Evolutionary conservation across 2,888 invertebrate species (phyloP).

Genomic region (Tenthredo mesomela): DNA sequence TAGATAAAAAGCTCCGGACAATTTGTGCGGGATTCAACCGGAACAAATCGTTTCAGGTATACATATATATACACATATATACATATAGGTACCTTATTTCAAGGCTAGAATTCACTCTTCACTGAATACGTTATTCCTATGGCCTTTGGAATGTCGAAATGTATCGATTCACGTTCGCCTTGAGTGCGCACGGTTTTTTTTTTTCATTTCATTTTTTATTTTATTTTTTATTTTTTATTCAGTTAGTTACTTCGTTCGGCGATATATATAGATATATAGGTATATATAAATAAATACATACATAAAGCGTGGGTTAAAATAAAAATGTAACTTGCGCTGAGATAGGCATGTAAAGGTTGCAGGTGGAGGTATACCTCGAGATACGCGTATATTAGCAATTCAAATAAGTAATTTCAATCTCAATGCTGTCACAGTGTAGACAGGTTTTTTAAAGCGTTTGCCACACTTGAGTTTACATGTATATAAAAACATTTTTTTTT

Average conservation of each 20-base stretch:
- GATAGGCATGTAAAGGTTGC: neutral
- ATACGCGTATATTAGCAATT: constrained; percentile 22
- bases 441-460: constrained; percentile 16
- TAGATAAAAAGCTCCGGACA: neutral
- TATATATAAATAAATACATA: neutral
- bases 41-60: neutral
- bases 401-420: constrained; percentile 28
- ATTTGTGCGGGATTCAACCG: constrained; percentile 6
- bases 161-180: constrained; percentile 22
- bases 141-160: neutral
- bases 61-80: neutral
- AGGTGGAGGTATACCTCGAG: neutral
- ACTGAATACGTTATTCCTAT: neutral
- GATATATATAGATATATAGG: neutral
- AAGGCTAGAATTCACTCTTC: constrained; percentile 22
- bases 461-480: neutral
- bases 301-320: neutral
- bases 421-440: constrained; percentile 34
- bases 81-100: neutral
- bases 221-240: neutral
- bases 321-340: neutral
- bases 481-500: neutral
- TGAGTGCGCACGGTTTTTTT: neutral
- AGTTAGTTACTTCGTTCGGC: neutral
- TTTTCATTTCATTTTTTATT: neutral